A percentile compares a stretch with the other conserved stretches of the same genome.
Conservation (phyloP, 2,113 vertebrate genomes). For the Gambusia affinis region DNA sequence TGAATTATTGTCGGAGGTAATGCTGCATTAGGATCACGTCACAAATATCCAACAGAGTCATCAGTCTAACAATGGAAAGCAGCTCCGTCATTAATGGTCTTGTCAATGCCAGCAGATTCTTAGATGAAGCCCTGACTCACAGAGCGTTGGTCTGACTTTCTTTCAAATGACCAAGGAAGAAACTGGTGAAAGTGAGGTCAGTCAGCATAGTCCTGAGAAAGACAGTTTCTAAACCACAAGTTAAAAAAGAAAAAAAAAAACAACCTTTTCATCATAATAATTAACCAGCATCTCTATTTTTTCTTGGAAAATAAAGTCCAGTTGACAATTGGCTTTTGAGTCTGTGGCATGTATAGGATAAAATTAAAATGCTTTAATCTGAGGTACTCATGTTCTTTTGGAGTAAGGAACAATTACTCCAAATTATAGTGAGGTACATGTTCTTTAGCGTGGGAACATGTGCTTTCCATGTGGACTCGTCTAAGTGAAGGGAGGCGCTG, state of each 20-base stretch:
- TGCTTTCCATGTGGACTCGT: slow-evolving; percentile 31
- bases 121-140: background rate
- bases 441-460: background rate
- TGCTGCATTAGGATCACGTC: background rate
- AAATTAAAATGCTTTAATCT: background rate
- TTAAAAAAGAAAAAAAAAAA: too few species aligned
- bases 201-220: background rate
- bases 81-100: background rate
- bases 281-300: background rate
- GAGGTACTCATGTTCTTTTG: too few species aligned
- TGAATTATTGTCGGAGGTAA: background rate
- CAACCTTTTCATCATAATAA: background rate
- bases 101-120: background rate
- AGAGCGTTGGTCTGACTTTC: background rate
- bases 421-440: too few species aligned
- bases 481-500: slow-evolving; percentile 22
- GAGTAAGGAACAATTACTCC: too few species aligned
- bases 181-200: background rate
- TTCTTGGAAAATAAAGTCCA: background rate
- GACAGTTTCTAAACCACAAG: background rate
- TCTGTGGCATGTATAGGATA: background rate
- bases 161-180: background rate
- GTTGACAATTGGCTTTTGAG: background rate
- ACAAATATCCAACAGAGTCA: background rate
- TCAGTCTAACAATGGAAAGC: background rate